Evolutionary conservation across 2,113 vertebrate genomes (phyloP).

Genomic region (Podilymbus podiceps): DNA sequence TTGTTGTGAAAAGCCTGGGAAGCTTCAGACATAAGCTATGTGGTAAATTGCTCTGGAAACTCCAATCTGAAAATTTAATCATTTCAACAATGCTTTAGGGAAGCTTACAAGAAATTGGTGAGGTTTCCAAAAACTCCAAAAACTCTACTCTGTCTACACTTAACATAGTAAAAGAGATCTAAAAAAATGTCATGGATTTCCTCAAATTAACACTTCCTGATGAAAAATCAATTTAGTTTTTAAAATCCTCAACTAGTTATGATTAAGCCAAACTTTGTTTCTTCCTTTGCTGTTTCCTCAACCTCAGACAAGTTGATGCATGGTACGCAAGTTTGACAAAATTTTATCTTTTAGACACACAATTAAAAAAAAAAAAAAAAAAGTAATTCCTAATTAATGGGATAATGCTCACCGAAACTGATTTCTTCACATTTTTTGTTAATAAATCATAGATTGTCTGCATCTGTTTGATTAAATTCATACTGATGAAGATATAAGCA

Average conservation of each 20-base stretch:
- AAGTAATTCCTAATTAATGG: neutral
- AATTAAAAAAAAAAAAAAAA: neutral
- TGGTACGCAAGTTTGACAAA: neutral
- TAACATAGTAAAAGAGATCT: neutral
- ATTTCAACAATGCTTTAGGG: neutral
- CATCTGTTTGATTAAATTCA: neutral
- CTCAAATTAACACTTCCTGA: neutral
- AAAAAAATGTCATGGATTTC: neutral
- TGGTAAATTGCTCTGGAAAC: neutral
- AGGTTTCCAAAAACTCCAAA: neutral
- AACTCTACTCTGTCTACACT: neutral
- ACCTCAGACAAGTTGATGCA: neutral
- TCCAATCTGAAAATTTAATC: neutral
- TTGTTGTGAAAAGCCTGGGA: neutral
- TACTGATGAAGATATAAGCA: neutral
- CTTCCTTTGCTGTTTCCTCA: neutral
- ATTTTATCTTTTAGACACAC: neutral
- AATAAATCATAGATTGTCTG: neutral
- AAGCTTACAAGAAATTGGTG: neutral
- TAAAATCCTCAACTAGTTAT: neutral
- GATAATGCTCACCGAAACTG: neutral
- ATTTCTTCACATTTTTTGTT: neutral
- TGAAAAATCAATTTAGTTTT: neutral
- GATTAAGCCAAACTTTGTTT: neutral
- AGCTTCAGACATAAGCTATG: neutral